Conservation (phyloP, 2,888 invertebrate species). For the Leucoma salicis region DNA sequence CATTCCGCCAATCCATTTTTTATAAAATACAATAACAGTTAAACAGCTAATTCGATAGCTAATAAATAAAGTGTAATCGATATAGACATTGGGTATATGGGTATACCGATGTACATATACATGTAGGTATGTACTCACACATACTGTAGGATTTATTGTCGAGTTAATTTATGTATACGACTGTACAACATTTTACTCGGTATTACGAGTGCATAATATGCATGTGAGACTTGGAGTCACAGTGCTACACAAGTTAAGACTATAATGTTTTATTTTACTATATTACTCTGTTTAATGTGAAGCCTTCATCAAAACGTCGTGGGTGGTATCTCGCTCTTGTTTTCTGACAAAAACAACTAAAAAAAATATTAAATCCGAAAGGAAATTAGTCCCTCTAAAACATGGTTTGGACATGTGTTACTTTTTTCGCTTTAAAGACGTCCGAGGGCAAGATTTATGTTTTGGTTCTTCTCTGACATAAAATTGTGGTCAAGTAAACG, state of each 20-base stretch:
- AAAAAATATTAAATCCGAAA: constrained; percentile 66
- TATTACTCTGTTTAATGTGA: constrained; percentile 38
- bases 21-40: no score
- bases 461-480: constrained; percentile 62
- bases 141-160: neutral
- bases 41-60: neutral
- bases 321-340: constrained; percentile 72
- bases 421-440: constrained; percentile 78
- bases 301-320: constrained; percentile 60
- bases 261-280: constrained; percentile 46
- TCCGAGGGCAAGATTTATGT: constrained; percentile 73
- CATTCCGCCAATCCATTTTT: no score
- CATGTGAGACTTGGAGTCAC: constrained; percentile 26
- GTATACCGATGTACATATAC: no score
- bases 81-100: no score
- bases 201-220: constrained; percentile 20
- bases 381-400: constrained; percentile 81
- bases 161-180: constrained; percentile 15
- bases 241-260: constrained; percentile 35
- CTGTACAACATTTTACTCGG: constrained; percentile 26
- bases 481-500: constrained; percentile 62
- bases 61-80: neutral
- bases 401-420: constrained; percentile 77
- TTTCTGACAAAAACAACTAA: constrained; percentile 57
- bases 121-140: no score